phyloP scores from a whole-genome alignment of 2,797 vertebrate species.

The Malurus splendens region DNA sequence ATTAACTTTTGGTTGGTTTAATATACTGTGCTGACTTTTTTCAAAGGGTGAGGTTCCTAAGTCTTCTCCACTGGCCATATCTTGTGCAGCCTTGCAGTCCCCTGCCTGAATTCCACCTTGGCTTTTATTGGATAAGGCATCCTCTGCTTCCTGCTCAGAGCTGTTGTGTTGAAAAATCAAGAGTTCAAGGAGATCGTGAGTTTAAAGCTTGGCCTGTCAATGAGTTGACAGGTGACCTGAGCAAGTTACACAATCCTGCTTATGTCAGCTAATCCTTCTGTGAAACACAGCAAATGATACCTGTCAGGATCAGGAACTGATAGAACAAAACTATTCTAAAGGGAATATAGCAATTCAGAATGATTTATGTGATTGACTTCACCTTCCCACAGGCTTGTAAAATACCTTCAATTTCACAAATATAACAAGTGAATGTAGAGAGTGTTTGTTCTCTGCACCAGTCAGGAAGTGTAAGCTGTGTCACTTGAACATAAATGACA shows the following conservation, averaged over 20 bases:
- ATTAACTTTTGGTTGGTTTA: background rate
- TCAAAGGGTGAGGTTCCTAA: background rate
- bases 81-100: background rate
- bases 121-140: background rate
- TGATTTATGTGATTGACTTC: background rate
- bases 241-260: background rate
- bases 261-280: background rate
- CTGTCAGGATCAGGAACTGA: background rate
- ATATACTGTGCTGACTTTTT: background rate
- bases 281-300: background rate
- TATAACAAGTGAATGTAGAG: background rate
- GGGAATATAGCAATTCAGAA: background rate
- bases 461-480: background rate
- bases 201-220: background rate
- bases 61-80: background rate
- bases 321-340: background rate
- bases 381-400: background rate
- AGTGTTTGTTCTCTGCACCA: background rate
- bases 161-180: constrained; percentile 5
- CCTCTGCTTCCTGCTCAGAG: background rate
- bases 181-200: constrained; percentile 5
- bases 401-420: background rate
- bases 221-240: background rate
- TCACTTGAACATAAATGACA: background rate
- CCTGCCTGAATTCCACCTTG: background rate